Conservation (phyloP, 30 jellyfish, hydroid and myxozoan species). For the Pelagia noctiluca region DNA sequence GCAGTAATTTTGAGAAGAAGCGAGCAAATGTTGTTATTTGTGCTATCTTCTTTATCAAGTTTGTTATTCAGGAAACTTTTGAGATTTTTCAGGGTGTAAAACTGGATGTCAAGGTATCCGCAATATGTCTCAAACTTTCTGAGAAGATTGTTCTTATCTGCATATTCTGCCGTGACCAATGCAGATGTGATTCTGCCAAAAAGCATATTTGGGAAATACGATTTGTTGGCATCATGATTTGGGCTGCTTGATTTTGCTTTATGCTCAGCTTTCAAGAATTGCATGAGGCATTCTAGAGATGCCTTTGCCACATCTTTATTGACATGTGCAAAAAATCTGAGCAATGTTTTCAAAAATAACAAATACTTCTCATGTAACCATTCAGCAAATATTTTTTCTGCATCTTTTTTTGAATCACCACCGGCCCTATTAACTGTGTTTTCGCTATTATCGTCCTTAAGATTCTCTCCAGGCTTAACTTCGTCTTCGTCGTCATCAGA, state of each 20-base stretch:
- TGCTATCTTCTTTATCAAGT: conserved; percentile 12
- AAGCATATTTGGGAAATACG: conserved; percentile 45
- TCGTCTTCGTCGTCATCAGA: conserved; percentile 8
- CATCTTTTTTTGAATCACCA: neutral
- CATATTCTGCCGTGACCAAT: conserved; percentile 4
- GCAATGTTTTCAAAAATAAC: conserved; percentile 26
- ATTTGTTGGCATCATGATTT: conserved; percentile 1
- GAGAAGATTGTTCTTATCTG: neutral
- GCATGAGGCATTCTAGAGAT: conserved; percentile 39
- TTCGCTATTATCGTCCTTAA: neutral
- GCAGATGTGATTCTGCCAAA: conserved; percentile 37
- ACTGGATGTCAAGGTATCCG: conserved; percentile 49
- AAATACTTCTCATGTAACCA: conserved; percentile 68
- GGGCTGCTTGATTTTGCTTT: conserved; percentile 44
- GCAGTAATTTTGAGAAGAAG: conserved; percentile 25
- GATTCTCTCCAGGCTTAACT: neutral
- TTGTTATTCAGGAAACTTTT: neutral
- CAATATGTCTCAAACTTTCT: conserved; percentile 18
- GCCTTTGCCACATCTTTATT: conserved; percentile 6
- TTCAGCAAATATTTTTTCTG: conserved; percentile 52
- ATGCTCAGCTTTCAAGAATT: conserved; percentile 45
- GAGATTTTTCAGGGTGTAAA: conserved; percentile 36
- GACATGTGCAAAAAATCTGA: neutral
- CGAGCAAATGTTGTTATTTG: neutral
- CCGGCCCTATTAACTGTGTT: neutral